These are phyloP conservation scores for Parnassius mnemosyne DNA, from an alignment of 2,888 invertebrate species.

Conservation along the genomic window DNA sequence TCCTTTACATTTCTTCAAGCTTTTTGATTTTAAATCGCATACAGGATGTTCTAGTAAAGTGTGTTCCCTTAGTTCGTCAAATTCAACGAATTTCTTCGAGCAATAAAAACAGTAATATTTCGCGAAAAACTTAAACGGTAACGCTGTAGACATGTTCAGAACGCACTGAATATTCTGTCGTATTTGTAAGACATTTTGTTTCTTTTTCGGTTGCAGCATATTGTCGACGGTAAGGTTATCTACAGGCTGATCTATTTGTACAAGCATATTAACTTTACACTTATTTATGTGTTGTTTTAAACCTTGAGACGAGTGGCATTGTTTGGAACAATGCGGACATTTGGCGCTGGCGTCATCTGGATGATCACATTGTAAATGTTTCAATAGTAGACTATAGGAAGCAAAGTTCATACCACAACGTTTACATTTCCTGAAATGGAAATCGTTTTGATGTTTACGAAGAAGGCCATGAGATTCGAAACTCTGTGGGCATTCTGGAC, in stretches of 20 bases:
- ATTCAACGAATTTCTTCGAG: constrained; percentile 58
- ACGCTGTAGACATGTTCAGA: constrained; percentile 67
- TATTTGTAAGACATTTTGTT: constrained; percentile 56
- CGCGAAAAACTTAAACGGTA: constrained; percentile 67
- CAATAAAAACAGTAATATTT: constrained; percentile 69
- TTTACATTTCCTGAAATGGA: constrained; percentile 58
- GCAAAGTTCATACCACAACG: constrained; percentile 51
- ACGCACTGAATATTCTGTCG: constrained; percentile 64
- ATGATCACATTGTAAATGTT: constrained; percentile 55
- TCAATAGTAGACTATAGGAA: constrained; percentile 46
- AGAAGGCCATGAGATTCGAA: constrained; percentile 44
- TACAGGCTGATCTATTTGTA: constrained; percentile 31
- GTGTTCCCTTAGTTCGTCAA: constrained; percentile 60
- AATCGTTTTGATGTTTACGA: constrained; percentile 48
- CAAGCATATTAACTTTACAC: constrained; percentile 50
- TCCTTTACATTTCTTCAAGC: constrained; percentile 65
- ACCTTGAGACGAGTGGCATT: constrained; percentile 53
- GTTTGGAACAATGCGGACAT: constrained; percentile 59
- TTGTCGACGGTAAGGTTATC: constrained; percentile 33
- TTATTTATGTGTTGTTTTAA: constrained; percentile 55
- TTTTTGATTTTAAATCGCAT: constrained; percentile 61
- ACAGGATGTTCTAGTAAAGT: constrained; percentile 56
- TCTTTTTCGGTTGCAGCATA: constrained; percentile 44
- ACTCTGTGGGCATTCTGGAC: constrained; percentile 51
- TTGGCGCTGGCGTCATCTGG: constrained; percentile 48